Percentiles rank a stretch among this genome's conserved stretches.
These are phyloP conservation scores for Styela plicata DNA, from an alignment of 23 tunicate species.

Conservation along the genomic window DNA sequence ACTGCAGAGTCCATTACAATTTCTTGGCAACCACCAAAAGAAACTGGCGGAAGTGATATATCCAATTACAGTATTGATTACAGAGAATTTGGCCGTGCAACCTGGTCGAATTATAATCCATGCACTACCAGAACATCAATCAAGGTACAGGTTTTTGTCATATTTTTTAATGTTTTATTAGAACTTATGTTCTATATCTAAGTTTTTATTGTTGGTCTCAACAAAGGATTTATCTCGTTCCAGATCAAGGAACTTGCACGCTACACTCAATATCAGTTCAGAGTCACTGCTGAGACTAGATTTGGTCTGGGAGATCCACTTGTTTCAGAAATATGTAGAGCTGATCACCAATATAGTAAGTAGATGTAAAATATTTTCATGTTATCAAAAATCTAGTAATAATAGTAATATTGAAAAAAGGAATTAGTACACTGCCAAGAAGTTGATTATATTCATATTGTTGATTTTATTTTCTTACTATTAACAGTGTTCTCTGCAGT, in stretches of 20 bases:
- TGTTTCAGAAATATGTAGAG: constrained; percentile 34
- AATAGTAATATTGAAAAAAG: too few relatives aligned
- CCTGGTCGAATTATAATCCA: constrained; percentile 41
- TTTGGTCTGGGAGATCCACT: constrained; percentile 55
- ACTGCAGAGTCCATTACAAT: constrained; percentile 38
- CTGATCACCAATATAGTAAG: constrained; percentile 48
- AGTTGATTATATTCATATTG: too few relatives aligned
- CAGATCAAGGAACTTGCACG: constrained; percentile 32
- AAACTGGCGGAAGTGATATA: constrained; percentile 47
- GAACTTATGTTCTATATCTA: too few relatives aligned
- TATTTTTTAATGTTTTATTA: too few relatives aligned
- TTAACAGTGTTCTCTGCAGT: too few relatives aligned
- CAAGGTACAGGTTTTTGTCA: too few relatives aligned
- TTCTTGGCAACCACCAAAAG: constrained; percentile 44
- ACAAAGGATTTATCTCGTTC: too few relatives aligned
- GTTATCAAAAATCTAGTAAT: too few relatives aligned
- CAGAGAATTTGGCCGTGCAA: constrained; percentile 50
- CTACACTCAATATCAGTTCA: constrained; percentile 54
- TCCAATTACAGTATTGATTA: constrained; percentile 44
- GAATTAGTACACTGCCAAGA: too few relatives aligned
- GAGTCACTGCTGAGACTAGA: constrained; percentile 45
- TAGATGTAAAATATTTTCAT: neutral
- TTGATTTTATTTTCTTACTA: too few relatives aligned
- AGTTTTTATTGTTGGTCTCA: too few relatives aligned
- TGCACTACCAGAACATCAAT: constrained; percentile 41